These are phyloP conservation scores for Hylaeus anthracinus DNA, from an alignment of 1,140 invertebrate species.

Conservation along the genomic window DNA sequence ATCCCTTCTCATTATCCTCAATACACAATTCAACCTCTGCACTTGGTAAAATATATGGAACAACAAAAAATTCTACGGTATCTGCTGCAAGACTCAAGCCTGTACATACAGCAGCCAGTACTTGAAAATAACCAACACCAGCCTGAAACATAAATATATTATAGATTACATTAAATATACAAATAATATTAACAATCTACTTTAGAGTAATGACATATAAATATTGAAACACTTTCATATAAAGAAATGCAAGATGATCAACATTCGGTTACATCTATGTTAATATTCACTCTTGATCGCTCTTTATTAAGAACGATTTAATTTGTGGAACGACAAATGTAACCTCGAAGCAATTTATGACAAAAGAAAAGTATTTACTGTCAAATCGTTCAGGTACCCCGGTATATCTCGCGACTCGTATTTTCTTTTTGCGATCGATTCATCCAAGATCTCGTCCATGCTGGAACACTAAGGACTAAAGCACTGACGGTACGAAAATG, in stretches of 20 bases:
- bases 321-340: neutral
- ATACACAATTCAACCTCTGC: slow-evolving; percentile 90
- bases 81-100: slow-evolving; percentile 89
- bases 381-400: slow-evolving; percentile 65
- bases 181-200: neutral
- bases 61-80: slow-evolving; percentile 87
- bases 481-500: slow-evolving; percentile 10
- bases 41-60: slow-evolving; percentile 89
- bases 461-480: neutral
- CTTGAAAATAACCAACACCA: slow-evolving; percentile 88
- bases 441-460: slow-evolving; percentile 68
- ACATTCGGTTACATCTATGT: neutral
- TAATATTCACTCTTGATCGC: neutral
- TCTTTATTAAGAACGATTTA: neutral
- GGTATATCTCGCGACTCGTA: slow-evolving; percentile 58
- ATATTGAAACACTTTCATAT: neutral
- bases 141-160: slow-evolving; percentile 80
- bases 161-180: neutral
- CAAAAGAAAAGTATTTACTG: slow-evolving; percentile 55
- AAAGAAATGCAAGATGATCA: neutral
- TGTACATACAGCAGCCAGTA: slow-evolving; percentile 84
- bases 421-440: slow-evolving; percentile 66
- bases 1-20: slow-evolving; percentile 87
- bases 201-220: neutral
- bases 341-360: slow-evolving; percentile 19